Base-by-base conservation (phyloP, 2,113 vertebrate species). In the Pteruthius melanotis region DNA sequence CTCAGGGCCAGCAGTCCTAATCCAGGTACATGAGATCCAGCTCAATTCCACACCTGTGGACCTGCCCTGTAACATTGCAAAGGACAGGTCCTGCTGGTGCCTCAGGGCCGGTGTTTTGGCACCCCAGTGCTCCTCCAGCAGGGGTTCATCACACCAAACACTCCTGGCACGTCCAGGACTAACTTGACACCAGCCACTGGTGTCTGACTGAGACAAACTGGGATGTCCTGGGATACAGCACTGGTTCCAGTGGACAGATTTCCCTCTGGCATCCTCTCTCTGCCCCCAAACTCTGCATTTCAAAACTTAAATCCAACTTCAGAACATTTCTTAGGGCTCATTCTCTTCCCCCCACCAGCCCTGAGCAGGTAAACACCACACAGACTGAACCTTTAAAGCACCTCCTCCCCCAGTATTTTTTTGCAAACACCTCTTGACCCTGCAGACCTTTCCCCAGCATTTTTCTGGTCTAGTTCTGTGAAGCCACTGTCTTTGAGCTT, bases 201-300 rank as follows among this genome's bases (percentile, higher is more conserved):
- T 31, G 40, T 28, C 52, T 71, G 77, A 66, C 45, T 75, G 78
- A 75, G 44, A 59, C 7, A 60, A 54, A 12, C 2, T 42, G 52
- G 50, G 14, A 13, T 80, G 11, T 13, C 28, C 40, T 69, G 42
- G 45, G 8, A 54, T 31, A 10, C 0, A 26, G 28, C 21, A 6
- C 15, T 53, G 57, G 10, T 26, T 22, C 45, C 60, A 49, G 11
- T 2, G 28, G 24, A 14, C 5, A 37, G 26, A 37, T 69, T 81
- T 78, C 39, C 39, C 12, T 50, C 82, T 92, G 69, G 3, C 15
- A 45, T n/a, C 37, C n/a, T 49, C 19, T 78, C 35, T 65, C 42
- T 59, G 4, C 7, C 10, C 15, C 15, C 11, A 53, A 63, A 84
- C 3, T 15, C 6, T 4, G 1, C 0, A 0, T 57, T 83, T 77